phyloP scores from a whole-genome alignment of 2,888 invertebrate genomes.

The Euclidia mi region DNA sequence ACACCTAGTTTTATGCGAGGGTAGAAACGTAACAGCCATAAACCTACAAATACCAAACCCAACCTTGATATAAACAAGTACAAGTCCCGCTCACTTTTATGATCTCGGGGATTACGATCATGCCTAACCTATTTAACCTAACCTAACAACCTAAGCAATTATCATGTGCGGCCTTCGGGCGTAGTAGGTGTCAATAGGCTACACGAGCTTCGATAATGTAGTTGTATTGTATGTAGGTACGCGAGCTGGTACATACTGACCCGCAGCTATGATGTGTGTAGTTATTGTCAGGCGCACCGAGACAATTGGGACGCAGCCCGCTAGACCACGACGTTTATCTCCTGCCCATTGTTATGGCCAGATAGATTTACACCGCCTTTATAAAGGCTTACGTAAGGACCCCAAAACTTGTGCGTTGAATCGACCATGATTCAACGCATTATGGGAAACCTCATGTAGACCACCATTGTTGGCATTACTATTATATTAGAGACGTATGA shows the following conservation, averaged over 20 bases:
- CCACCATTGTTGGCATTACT: constrained; percentile 1
- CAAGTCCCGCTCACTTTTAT: constrained; percentile 57
- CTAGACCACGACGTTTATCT: constrained; percentile 36
- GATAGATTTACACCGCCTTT: constrained; percentile 45
- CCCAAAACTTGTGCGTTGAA: constrained; percentile 29
- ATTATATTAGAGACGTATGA: too few relatives aligned
- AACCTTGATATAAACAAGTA: constrained; percentile 53
- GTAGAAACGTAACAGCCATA: constrained; percentile 43
- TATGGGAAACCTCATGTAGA: background rate
- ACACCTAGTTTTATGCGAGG: constrained; percentile 48
- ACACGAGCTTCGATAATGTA: constrained; percentile 31
- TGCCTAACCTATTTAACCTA: constrained; percentile 51
- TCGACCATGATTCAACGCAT: constrained; percentile 1
- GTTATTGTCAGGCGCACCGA: constrained; percentile 39
- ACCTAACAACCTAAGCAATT: constrained; percentile 61
- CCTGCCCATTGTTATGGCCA: constrained; percentile 38
- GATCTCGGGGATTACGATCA: constrained; percentile 60
- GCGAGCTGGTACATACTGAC: constrained; percentile 10
- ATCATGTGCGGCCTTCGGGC: constrained; percentile 56
- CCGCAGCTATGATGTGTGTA: constrained; percentile 34
- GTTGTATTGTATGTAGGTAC: constrained; percentile 30
- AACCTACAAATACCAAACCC: constrained; percentile 52
- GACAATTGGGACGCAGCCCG: constrained; percentile 39
- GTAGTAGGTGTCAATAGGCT: constrained; percentile 46
- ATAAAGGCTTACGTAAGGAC: constrained; percentile 29